A percentile compares a stretch with the other conserved stretches of the same genome.
Evolutionary conservation across 2,797 vertebrate species (phyloP).

Genomic region (Argyrosomus regius): DNA sequence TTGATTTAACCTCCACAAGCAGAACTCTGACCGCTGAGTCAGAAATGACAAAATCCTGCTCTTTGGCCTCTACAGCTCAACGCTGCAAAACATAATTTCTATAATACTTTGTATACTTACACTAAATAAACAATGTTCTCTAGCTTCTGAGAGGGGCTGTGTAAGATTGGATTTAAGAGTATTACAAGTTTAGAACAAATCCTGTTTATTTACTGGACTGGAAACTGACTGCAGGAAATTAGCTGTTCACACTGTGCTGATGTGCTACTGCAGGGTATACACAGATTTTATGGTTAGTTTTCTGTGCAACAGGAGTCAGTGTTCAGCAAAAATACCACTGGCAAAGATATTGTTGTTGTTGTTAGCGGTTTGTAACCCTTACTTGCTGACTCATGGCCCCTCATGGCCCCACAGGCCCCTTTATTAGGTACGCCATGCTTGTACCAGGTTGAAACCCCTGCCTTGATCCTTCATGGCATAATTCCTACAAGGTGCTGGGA

Average conservation of each 20-base stretch:
- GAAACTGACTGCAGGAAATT: not conserved
- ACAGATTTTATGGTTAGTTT: not conserved
- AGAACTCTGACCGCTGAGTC: slow-evolving; percentile 60
- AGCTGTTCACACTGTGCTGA: no score
- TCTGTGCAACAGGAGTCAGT: not conserved
- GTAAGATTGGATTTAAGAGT: not conserved
- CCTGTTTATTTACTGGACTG: not conserved
- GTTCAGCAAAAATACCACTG: not conserved
- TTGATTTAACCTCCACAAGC: slow-evolving; percentile 58
- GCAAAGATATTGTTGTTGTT: not conserved
- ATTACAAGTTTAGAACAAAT: not conserved
- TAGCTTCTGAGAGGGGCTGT: not conserved
- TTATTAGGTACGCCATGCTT: no score
- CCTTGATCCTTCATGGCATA: no score
- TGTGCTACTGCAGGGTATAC: not conserved
- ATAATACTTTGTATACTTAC: no score
- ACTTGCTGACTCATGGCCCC: not conserved
- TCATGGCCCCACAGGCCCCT: no score
- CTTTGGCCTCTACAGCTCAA: slow-evolving; percentile 40
- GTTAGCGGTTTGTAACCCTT: not conserved
- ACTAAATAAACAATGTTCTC: not conserved
- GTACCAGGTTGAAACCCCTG: no score
- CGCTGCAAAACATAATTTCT: not conserved
- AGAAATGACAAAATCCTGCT: slow-evolving; percentile 30
- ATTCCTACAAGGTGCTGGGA: no score